Conservation (phyloP, 2,797 vertebrate genomes). For the Morus bassanus region DNA sequence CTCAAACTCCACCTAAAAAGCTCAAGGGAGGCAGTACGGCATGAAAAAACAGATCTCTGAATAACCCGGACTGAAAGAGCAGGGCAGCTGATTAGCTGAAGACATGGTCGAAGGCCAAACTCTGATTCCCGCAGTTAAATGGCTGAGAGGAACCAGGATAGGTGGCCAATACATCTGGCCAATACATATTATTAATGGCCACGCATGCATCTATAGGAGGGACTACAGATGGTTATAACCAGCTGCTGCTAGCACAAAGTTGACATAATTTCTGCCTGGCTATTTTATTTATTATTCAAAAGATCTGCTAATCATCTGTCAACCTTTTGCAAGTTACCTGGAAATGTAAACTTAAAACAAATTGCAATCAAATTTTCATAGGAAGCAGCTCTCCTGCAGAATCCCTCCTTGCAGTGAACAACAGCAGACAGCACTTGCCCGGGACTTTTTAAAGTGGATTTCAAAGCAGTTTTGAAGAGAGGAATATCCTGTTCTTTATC, state of each 20-base stretch:
- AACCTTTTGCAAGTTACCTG: not conserved
- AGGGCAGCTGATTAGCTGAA: not conserved
- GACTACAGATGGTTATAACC: not conserved
- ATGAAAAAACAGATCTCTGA: not conserved
- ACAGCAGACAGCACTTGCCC: not conserved
- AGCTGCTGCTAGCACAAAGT: not conserved
- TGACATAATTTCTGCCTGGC: not conserved
- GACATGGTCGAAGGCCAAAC: not conserved
- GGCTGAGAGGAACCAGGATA: not conserved
- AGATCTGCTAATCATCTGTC: not conserved
- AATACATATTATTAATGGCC: not conserved
- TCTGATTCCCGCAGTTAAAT: not conserved
- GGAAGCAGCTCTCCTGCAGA: not conserved
- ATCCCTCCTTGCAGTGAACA: not conserved
- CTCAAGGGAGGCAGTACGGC: accelerated
- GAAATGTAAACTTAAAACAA: not conserved
- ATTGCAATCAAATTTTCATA: not conserved
- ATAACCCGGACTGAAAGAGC: not conserved
- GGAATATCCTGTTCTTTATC: not conserved
- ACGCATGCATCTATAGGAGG: not conserved
- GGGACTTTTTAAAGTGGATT: not conserved
- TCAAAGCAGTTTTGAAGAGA: not conserved
- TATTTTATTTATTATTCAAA: not conserved
- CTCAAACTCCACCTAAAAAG: not conserved
- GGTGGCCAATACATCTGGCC: not conserved